Evolutionary conservation across 2,797 vertebrate genomes (phyloP).

Genomic region (Scleropages formosus): DNA sequence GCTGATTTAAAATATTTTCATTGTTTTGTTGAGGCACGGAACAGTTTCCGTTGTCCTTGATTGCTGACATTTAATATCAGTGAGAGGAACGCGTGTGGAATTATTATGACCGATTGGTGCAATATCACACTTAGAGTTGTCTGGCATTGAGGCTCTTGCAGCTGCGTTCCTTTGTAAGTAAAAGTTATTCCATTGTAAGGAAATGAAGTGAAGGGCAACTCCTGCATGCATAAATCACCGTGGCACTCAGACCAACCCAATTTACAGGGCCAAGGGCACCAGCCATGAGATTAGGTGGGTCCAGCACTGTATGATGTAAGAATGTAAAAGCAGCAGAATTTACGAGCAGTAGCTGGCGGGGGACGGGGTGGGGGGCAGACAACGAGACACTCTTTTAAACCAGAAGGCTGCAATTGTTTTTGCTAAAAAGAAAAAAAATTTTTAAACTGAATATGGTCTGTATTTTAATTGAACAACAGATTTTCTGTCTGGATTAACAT

Average conservation of each 20-base stretch:
- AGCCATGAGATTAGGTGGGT: conserved; percentile 46
- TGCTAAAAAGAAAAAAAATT: neutral
- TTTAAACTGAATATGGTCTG: neutral
- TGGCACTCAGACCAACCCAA: conserved; percentile 51
- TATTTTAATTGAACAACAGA: neutral
- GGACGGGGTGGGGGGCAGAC: conserved; percentile 18
- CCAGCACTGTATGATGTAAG: conserved; percentile 36
- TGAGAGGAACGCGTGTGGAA: neutral
- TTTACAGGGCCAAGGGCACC: conserved; percentile 55
- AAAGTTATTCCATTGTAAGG: conserved; percentile 47
- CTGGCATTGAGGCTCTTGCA: neutral
- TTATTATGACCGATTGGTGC: neutral
- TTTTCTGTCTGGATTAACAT: conserved; percentile 1
- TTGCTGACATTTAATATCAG: neutral
- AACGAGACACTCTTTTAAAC: conserved; percentile 36
- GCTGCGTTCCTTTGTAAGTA: conserved; percentile 45
- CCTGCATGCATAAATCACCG: conserved; percentile 65
- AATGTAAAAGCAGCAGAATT: conserved; percentile 26
- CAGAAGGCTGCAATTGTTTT: conserved; percentile 15
- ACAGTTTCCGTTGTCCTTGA: neutral
- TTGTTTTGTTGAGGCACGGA: neutral
- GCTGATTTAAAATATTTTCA: neutral
- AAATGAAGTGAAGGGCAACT: conserved; percentile 62
- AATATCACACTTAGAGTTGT: neutral
- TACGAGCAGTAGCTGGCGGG: conserved; percentile 31